These are phyloP conservation scores for Ricordea florida DNA, from an alignment of 92 coral and sea anemone genomes.

Conservation along the genomic window DNA sequence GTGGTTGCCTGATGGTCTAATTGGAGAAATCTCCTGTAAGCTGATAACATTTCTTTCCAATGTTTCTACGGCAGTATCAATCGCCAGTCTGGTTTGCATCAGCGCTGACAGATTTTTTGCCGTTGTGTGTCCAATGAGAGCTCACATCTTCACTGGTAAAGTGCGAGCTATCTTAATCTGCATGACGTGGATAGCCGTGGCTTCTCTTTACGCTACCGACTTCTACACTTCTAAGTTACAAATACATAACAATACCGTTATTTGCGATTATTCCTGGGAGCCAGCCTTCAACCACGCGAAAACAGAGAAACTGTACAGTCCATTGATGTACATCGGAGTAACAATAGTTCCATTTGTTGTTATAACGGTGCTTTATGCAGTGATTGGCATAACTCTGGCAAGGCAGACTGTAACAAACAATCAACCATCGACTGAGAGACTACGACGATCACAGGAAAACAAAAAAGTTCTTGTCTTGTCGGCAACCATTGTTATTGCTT, in stretches of 20 bases:
- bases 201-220: conserved; percentile 40
- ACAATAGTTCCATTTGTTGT: no score
- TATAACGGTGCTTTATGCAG: no score
- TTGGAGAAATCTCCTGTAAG: conserved; percentile 54
- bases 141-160: conserved; percentile 12
- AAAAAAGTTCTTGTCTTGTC: no score
- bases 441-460: no score
- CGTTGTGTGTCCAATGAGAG: conserved; percentile 63
- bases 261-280: conserved; percentile 40
- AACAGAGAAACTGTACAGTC: neutral
- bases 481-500: no score
- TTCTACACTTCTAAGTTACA: conserved; percentile 54
- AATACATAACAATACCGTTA: neutral
- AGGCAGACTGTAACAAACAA: no score
- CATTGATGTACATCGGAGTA: conserved; percentile 28
- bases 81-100: conserved; percentile 65
- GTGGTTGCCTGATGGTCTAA: conserved; percentile 50
- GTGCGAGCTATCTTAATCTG: conserved; percentile 27
- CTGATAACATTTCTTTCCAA: conserved; percentile 50
- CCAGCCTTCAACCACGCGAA: neutral
- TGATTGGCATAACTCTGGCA: no score
- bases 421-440: no score
- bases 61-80: conserved; percentile 65
- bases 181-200: conserved; percentile 45
- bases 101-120: conserved; percentile 64